Conservation (phyloP, 2,888 invertebrate genomes). For the Microctonus hyperodae region DNA sequence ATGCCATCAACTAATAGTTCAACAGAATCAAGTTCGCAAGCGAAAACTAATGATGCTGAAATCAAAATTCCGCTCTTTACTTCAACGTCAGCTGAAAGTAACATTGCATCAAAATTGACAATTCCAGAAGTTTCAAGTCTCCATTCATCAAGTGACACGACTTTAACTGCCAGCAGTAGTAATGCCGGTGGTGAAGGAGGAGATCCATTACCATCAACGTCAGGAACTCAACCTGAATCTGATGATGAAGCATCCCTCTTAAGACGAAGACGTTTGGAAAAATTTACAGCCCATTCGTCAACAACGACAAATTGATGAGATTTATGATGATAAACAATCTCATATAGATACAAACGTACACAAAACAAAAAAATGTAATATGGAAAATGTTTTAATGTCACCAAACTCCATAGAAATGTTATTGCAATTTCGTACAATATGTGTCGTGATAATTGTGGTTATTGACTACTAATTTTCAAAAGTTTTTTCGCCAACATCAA, state of each 20-base stretch:
- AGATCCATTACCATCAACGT: constrained; percentile 52
- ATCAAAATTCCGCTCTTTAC: constrained; percentile 20
- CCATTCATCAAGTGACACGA: constrained; percentile 30
- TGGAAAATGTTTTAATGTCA: not conserved
- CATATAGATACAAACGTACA: not conserved
- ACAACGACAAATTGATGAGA: constrained; percentile 43
- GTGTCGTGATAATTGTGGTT: not conserved
- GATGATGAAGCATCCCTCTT: constrained; percentile 71
- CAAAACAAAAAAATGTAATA: not conserved
- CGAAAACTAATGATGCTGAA: constrained; percentile 21
- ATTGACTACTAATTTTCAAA: not conserved
- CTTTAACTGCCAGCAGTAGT: constrained; percentile 37
- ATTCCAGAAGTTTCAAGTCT: constrained; percentile 34
- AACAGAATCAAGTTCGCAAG: constrained; percentile 24
- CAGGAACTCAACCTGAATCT: constrained; percentile 63
- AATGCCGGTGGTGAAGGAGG: constrained; percentile 44
- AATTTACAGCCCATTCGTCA: constrained; percentile 64
- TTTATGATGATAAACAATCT: constrained; percentile 14
- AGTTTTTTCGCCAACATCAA: not conserved
- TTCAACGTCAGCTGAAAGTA: constrained; percentile 29
- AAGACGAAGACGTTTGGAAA: constrained; percentile 78
- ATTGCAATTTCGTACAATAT: not conserved
- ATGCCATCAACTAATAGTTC: constrained; percentile 39
- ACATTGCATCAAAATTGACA: constrained; percentile 20
- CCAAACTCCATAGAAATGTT: not conserved